Base-by-base conservation (phyloP, 2,797 vertebrate genomes). In the Furcifer pardalis region DNA sequence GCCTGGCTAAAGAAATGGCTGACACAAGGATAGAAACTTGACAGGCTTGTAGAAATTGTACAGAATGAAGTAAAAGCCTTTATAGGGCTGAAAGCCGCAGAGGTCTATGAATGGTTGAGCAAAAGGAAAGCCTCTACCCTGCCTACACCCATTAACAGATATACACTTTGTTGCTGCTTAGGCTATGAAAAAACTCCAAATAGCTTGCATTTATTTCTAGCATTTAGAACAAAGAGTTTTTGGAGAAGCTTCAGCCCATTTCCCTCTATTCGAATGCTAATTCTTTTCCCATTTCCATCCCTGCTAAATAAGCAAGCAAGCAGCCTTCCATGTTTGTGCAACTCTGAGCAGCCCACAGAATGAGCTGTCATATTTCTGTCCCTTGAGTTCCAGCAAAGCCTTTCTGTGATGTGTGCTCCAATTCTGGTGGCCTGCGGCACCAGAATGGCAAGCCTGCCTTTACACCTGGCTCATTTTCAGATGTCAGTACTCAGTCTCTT, bases 131-230 rank as follows among this genome's bases (percentile, higher is more conserved):
- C 5, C 19, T 56, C 52, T 56, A 88, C 69, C 66, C 44, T 82
- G 63, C 13, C n/a, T 32, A 66, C 44, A 44, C 88, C 83, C 84
- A 90, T 91, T 90, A 87, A 91, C 85, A 81, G 49, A 0, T 74
- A 21, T 77, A 78, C 90, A 82, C 87, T 88, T 81, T 86, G 56
- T 87, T 89, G 13, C 75, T 75, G 19, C 63, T 90, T 71, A 12
- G 72, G 90, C 78, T 73, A 84, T 60, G 81, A 56, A 91, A 89
- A 71, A 91, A 88, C 30, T 56, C 65, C 60, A 74, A 68, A 86
- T 88, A 86, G 84, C 49, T 89, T 69, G 72, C 77, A 87, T 77
- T 89, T 88, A 87, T 80, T 27, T 49, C 63, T 92, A 90, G 91
- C 79, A 37, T 72, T 37, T 65, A 42, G 66, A 52, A 30, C n/a